Conservation (phyloP, 2,113 vertebrate species). For the Macrotus californicus region DNA sequence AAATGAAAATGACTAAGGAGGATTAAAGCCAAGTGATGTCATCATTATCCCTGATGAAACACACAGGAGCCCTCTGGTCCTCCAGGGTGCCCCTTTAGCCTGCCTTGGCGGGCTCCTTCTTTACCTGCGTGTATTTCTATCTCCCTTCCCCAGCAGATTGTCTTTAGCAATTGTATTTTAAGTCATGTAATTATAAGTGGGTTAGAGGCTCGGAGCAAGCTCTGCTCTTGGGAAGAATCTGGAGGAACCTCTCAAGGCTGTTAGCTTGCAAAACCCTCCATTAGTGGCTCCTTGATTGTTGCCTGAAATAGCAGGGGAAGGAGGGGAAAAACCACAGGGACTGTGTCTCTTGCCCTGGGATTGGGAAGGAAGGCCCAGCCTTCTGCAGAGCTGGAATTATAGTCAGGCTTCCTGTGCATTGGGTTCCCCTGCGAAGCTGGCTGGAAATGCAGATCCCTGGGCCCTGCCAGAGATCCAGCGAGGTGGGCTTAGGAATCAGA, state of each 20-base stretch:
- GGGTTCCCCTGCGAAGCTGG: not conserved
- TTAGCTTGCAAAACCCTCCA: not conserved
- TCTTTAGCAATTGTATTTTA: slow-evolving; percentile 15
- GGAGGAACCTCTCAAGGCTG: not conserved
- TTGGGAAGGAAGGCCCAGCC: not conserved
- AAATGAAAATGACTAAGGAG: slow-evolving; percentile 14
- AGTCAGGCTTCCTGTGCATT: not conserved
- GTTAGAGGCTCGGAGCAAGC: not conserved
- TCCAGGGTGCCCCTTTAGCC: not conserved
- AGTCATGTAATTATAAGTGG: not conserved
- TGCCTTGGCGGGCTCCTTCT: not conserved
- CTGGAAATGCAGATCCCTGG: not conserved
- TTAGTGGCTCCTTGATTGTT: not conserved
- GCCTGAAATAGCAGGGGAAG: not conserved
- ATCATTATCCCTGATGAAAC: not conserved
- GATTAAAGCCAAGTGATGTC: not conserved
- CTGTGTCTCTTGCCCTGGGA: not conserved
- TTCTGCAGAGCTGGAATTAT: not conserved
- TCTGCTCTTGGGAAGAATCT: not conserved
- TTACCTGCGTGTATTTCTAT: not conserved
- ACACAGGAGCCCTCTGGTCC: not conserved
- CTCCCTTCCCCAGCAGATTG: not conserved
- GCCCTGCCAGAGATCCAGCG: not conserved
- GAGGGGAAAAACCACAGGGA: not conserved
- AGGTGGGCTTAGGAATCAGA: not conserved